Conservation (phyloP, 2,797 vertebrate species). For the Intellagama lesueurii region DNA sequence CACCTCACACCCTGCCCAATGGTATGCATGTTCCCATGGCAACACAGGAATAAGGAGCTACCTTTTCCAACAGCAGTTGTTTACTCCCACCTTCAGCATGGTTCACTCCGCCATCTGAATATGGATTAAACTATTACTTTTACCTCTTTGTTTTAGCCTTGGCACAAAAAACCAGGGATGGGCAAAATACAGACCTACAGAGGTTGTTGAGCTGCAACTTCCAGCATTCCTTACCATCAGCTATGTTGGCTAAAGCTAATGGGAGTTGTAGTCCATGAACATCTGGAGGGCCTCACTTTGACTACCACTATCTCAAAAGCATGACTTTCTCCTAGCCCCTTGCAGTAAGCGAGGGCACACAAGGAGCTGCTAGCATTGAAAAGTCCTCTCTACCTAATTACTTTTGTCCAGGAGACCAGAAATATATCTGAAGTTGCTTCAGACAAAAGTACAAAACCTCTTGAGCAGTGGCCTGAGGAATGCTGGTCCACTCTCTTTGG, state of each 20-base stretch:
- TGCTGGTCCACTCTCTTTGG: neutral
- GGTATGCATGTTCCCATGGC: neutral
- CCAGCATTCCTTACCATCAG: neutral
- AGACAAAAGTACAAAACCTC: neutral
- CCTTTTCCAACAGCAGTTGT: conserved; percentile 4
- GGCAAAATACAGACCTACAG: neutral
- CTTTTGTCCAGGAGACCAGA: neutral
- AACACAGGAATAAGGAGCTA: conserved; percentile 9
- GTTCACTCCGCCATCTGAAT: neutral
- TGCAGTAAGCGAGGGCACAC: neutral
- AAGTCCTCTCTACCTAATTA: neutral
- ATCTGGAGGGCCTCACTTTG: neutral
- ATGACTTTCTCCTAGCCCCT: neutral
- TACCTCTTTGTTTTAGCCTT: neutral
- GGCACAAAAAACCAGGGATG: neutral
- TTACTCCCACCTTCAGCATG: neutral
- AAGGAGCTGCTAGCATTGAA: neutral
- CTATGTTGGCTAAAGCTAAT: neutral
- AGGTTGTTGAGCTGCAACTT: neutral
- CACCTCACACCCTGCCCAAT: too few relatives aligned
- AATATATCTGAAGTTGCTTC: neutral
- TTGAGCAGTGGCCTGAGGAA: neutral
- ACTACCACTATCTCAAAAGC: neutral
- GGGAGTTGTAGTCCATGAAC: neutral
- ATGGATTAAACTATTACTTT: neutral